Conservation (phyloP, 2,797 vertebrate species). For the Champsocephalus gunnari region DNA sequence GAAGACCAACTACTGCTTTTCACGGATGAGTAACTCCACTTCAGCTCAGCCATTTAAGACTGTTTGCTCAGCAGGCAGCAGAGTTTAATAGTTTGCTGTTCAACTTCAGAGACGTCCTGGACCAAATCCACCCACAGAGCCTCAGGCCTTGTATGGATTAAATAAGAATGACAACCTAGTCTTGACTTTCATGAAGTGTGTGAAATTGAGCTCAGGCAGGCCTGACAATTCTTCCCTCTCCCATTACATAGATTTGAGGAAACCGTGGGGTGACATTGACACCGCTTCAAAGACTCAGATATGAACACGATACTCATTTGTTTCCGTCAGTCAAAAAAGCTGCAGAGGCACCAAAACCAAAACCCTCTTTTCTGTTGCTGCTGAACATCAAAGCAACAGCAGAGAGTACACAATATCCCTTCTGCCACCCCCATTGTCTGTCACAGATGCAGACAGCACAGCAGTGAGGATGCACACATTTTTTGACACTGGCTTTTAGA, state of each 20-base stretch:
- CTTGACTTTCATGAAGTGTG: conserved; percentile 65
- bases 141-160: conserved; percentile 49
- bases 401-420: conserved; percentile 40
- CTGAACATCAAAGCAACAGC: conserved; percentile 72
- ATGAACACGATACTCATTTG: conserved; percentile 82
- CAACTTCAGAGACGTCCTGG: conserved; percentile 40
- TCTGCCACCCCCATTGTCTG: conserved; percentile 37
- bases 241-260: conserved; percentile 51
- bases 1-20: conserved; percentile 2
- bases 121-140: conserved; percentile 46
- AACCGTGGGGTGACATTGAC: conserved; percentile 55
- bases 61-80: conserved; percentile 55
- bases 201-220: conserved; percentile 64
- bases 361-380: conserved; percentile 55
- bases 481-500: conserved; percentile 39
- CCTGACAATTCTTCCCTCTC: conserved; percentile 44
- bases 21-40: conserved; percentile 16
- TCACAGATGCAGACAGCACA: conserved; percentile 44
- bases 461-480: conserved; percentile 21
- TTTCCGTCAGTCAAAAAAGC: conserved; percentile 79
- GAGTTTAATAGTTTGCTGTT: conserved; percentile 52
- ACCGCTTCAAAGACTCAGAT: conserved; percentile 56
- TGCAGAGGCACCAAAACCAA: conserved; percentile 37
- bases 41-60: conserved; percentile 18
- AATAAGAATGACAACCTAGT: conserved; percentile 63